phyloP scores from a whole-genome alignment of 2,888 invertebrate genomes.

The Troides oblongomaculatus region DNA sequence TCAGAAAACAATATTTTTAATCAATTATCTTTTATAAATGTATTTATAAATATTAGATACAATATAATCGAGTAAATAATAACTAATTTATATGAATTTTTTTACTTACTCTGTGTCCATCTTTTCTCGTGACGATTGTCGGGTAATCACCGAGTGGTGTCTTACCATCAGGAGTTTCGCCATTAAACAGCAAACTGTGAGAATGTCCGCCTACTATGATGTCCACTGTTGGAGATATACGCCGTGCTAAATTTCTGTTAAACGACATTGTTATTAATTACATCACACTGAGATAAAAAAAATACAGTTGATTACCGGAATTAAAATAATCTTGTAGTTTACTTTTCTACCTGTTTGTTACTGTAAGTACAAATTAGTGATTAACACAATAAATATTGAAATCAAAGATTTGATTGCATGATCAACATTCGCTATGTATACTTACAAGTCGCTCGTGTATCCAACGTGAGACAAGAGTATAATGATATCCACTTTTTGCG shows the following conservation, averaged over 20 bases:
- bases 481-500: conserved; percentile 86
- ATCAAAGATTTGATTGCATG: no score
- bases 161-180: conserved; percentile 78
- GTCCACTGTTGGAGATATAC: conserved; percentile 84
- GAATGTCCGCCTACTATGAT: conserved; percentile 93
- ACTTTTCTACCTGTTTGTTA: no score
- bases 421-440: conserved; percentile 20
- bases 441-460: conserved; percentile 59
- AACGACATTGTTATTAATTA: not conserved
- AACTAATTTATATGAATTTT: not conserved
- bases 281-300: no score
- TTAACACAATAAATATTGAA: no score
- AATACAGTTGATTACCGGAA: no score
- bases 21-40: not conserved
- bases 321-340: not conserved
- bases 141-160: conserved; percentile 84
- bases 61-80: no score
- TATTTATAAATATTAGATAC: no score
- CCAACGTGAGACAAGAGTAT: conserved; percentile 92
- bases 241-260: conserved; percentile 80
- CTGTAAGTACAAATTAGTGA: not conserved
- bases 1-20: not conserved
- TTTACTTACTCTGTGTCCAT: conserved; percentile 66
- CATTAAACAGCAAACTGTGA: conserved; percentile 87
- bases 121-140: conserved; percentile 80